Percentiles rank a stretch among this genome's conserved stretches.
Conservation (phyloP, 37 sponge, comb jelly and placozoan species). For the Halichondria panicea region DNA sequence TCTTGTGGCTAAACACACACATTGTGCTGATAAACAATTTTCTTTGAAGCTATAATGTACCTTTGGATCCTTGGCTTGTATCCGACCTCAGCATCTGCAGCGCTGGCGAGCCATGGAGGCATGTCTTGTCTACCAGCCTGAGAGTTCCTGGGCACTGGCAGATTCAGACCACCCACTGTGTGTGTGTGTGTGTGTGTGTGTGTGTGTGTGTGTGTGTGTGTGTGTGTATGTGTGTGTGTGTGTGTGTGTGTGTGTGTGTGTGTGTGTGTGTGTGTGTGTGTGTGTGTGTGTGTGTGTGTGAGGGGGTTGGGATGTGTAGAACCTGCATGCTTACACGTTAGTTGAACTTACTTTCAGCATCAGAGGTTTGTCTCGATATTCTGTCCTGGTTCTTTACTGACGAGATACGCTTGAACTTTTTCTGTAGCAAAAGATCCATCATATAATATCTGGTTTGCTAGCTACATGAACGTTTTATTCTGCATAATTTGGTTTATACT, state of each 20-base stretch:
- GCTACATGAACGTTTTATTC: too few species aligned
- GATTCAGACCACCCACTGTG: conserved; percentile 12
- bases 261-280: too few species aligned
- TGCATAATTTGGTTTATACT: too few species aligned
- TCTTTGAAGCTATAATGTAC: not conserved
- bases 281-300: too few species aligned
- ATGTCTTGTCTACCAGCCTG: conserved; percentile 9
- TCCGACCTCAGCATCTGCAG: conserved; percentile 22
- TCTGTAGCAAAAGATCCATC: not conserved
- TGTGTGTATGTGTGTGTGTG: too few species aligned
- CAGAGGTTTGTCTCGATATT: conserved; percentile 35
- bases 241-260: too few species aligned
- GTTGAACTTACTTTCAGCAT: conserved; percentile 39
- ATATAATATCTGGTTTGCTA: too few species aligned
- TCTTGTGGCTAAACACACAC: too few species aligned
- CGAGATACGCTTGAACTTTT: conserved; percentile 53
- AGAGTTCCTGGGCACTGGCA: not conserved
- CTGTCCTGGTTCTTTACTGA: conserved; percentile 57
- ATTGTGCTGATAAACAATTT: not conserved
- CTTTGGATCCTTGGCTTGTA: conserved; percentile 50
- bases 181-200: too few species aligned
- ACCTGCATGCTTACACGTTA: not conserved
- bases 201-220: too few species aligned
- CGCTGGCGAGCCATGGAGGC: conserved; percentile 35
- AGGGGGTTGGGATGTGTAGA: too few species aligned